Evolutionary conservation across 2,113 vertebrate genomes (phyloP), one percentile per base, ranked within the genome.

Genomic region (Girardinichthys multiradiatus): DNA sequence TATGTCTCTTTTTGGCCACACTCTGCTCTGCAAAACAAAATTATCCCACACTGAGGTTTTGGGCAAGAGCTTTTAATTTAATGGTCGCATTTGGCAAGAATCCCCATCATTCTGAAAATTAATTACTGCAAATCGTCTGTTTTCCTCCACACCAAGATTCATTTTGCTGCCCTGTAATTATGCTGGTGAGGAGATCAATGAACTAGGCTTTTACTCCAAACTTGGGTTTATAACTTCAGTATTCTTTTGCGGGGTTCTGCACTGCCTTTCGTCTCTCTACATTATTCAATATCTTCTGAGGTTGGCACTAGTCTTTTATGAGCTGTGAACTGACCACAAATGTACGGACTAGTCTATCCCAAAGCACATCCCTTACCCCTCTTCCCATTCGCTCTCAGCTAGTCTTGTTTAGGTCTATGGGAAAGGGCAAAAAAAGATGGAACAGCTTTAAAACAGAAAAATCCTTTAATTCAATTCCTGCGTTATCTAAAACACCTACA

Each of bases 401-500:
- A 65, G 83, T 82, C 80, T 71, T 90, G 87, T 80, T 64, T 81
- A 87, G 93, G 90, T 93, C 91, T 90, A 91, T 92, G 90, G 90
- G 90, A 94, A 94, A 94, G 87, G 84, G 85, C 87, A 72, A 19
- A 78, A 85, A 92, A 90, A 89, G 86, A 90, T 87, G 82, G 90
- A 88, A 85, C 86, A 86, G 91, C 92, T 92, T 93, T 92, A 93
- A 94, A 93, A 92, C 82, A 87, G 92, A 92, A 92, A 93, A 94
- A 95, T 93, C 94, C 93, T 90, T 95, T 95, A 94, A 95, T 95
- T 91, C 93, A 87, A 94, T 92, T 93, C 90, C 93, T 93, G 90
- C 94, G 93, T 95, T 95, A 95, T 95, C 94, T 94, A 91, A 94
- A 94, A 95, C 94, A 94, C 93, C 93, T 94, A 93, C 90, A 93